These are phyloP conservation scores for Panagrolaimus sp. DNA, from an alignment of 1,140 invertebrate species.

Conservation along the genomic window DNA sequence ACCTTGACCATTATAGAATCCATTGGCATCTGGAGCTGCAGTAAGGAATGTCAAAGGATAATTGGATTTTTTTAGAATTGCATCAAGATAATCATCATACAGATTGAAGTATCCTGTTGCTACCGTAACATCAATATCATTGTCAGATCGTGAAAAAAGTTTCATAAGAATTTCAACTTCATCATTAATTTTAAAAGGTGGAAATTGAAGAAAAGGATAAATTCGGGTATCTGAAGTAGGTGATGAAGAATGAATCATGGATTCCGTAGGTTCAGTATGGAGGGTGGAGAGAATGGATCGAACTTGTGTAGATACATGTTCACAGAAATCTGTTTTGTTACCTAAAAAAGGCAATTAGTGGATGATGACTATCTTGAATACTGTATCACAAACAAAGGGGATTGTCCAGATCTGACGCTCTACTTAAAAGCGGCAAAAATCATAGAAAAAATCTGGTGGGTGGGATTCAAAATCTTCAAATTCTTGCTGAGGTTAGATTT, in stretches of 20 bases:
- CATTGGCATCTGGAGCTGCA: slow-evolving; percentile 89
- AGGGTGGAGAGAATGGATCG: not conserved
- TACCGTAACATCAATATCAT: slow-evolving; percentile 66
- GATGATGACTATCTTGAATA: too few species aligned
- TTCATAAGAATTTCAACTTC: slow-evolving; percentile 74
- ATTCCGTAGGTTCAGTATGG: not conserved
- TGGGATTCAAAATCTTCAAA: too few species aligned
- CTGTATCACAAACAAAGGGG: too few species aligned
- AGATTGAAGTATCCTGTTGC: slow-evolving; percentile 97
- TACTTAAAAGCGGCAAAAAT: too few species aligned
- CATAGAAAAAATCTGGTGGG: too few species aligned
- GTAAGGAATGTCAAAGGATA: slow-evolving; percentile 75
- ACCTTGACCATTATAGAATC: slow-evolving; percentile 79
- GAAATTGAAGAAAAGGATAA: slow-evolving; percentile 90
- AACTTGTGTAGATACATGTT: not conserved
- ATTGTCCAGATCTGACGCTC: too few species aligned
- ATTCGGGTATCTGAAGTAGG: slow-evolving; percentile 73
- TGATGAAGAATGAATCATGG: not conserved
- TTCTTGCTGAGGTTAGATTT: too few species aligned
- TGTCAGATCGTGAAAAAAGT: slow-evolving; percentile 65
- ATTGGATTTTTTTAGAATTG: slow-evolving; percentile 70
- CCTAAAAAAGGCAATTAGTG: not conserved
- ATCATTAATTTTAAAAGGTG: slow-evolving; percentile 74
- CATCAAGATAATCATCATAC: slow-evolving; percentile 76
- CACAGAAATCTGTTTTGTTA: not conserved